Evolutionary conservation across 2,113 vertebrate species (phyloP).

Genomic region (Macquaria australasica): DNA sequence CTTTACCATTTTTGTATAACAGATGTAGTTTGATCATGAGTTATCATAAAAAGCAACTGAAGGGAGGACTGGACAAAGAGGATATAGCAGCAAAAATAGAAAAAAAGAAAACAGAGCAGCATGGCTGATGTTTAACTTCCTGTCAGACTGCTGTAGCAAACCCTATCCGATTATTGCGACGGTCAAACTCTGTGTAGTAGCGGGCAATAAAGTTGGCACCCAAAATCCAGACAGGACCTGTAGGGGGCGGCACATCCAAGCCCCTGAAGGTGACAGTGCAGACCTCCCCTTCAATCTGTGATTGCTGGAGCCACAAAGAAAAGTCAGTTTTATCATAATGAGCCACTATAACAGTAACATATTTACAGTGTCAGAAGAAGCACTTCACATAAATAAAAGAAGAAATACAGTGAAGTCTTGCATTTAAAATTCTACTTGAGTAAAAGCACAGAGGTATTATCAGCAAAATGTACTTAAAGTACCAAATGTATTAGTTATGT

Average conservation of each 20-base stretch:
- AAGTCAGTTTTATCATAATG: neutral
- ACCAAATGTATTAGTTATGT: neutral
- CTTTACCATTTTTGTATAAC: neutral
- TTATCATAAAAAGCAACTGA: neutral
- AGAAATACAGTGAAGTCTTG: neutral
- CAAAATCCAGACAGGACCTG: slow-evolving; percentile 94
- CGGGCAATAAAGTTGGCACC: slow-evolving; percentile 96
- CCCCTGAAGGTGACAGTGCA: slow-evolving; percentile 91
- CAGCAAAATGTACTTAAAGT: neutral
- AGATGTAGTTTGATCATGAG: neutral
- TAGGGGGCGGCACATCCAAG: slow-evolving; percentile 92
- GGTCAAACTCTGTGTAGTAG: slow-evolving; percentile 97
- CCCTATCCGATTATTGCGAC: slow-evolving; percentile 93
- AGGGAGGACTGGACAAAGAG: neutral
- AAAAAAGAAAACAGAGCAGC: slow-evolving; percentile 1
- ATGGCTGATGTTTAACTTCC: neutral
- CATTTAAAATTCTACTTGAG: neutral
- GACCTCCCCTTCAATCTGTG: slow-evolving; percentile 87
- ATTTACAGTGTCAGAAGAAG: neutral
- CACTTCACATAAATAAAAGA: neutral
- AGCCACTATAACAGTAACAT: neutral
- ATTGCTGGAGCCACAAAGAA: slow-evolving; percentile 82
- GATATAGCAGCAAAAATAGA: slow-evolving; percentile 30
- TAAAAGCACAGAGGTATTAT: neutral
- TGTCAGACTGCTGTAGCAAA: slow-evolving; percentile 92